These are phyloP conservation scores for Drosophila albomicans DNA, from an alignment of 1,140 invertebrate species.

Conservation along the genomic window DNA sequence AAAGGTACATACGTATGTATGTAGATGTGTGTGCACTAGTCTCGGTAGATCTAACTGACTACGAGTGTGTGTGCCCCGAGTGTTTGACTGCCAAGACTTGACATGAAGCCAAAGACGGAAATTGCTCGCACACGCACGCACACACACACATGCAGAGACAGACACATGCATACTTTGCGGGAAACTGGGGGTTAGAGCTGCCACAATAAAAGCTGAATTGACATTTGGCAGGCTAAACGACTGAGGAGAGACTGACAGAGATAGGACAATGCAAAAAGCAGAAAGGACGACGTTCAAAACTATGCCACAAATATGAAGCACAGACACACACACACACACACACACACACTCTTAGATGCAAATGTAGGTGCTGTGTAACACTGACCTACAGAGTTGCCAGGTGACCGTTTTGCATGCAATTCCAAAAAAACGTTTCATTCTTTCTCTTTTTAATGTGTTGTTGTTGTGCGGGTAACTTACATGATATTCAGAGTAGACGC, in stretches of 20 bases:
- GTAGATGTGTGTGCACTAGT: constrained; percentile 2
- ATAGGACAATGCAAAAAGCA: constrained; percentile 14
- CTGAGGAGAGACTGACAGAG: constrained; percentile 20
- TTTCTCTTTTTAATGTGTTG: background rate
- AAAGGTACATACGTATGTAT: constrained; percentile 37
- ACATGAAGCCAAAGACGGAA: constrained; percentile 76
- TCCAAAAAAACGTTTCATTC: background rate
- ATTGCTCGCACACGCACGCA: constrained; percentile 54
- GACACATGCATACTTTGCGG: constrained; percentile 14
- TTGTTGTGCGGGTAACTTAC: constrained; percentile 34
- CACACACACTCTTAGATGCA: constrained; percentile 25
- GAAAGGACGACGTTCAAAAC: constrained; percentile 53
- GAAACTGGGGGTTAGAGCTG: constrained; percentile 24
- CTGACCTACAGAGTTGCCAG: constrained; percentile 73
- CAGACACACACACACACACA: constrained; percentile 27
- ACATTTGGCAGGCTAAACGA: constrained; percentile 56
- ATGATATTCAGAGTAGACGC: background rate
- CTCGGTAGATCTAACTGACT: background rate
- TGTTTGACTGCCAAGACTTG: constrained; percentile 67
- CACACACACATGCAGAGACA: constrained; percentile 26
- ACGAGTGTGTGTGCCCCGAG: constrained; percentile 25
- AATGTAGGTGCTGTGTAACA: constrained; percentile 52
- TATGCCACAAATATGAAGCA: constrained; percentile 60
- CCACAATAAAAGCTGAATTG: constrained; percentile 61
- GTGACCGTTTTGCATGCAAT: constrained; percentile 40